phyloP scores from a whole-genome alignment of 1,140 invertebrate genomes.

The Caenorhabditis inopinata region DNA sequence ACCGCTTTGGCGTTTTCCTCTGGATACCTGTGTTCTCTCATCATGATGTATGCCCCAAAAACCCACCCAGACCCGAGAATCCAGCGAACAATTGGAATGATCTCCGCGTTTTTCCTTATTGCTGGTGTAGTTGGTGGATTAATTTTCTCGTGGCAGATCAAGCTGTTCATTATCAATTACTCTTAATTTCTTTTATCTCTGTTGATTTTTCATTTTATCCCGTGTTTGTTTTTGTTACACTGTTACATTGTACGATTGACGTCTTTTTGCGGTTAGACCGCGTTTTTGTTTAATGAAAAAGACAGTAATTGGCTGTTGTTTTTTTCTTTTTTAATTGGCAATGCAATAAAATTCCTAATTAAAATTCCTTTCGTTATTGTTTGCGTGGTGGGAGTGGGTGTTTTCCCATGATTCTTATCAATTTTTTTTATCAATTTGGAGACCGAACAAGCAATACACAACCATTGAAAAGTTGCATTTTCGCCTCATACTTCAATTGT shows the following conservation, averaged over 20 bases:
- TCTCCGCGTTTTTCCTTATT: conserved; percentile 85
- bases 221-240: background rate
- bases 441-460: background rate
- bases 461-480: no score
- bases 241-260: no score
- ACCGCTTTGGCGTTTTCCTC: conserved; percentile 79
- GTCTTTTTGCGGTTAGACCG: no score
- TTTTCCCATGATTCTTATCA: background rate
- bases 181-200: background rate
- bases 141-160: background rate
- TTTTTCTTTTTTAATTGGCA: no score
- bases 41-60: conserved; percentile 93
- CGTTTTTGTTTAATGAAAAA: no score
- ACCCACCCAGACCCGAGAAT: conserved; percentile 68
- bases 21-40: conserved; percentile 86
- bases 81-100: conserved; percentile 84
- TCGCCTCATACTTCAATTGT: no score
- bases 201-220: background rate
- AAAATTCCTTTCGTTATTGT: background rate
- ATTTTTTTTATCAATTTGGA: background rate
- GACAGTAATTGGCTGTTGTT: no score
- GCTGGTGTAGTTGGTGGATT: conserved; percentile 77
- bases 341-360: background rate
- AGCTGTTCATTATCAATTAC: background rate
- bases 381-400: background rate